Conservation (phyloP, 2,888 invertebrate species). For the Drosophila meridionalis region DNA sequence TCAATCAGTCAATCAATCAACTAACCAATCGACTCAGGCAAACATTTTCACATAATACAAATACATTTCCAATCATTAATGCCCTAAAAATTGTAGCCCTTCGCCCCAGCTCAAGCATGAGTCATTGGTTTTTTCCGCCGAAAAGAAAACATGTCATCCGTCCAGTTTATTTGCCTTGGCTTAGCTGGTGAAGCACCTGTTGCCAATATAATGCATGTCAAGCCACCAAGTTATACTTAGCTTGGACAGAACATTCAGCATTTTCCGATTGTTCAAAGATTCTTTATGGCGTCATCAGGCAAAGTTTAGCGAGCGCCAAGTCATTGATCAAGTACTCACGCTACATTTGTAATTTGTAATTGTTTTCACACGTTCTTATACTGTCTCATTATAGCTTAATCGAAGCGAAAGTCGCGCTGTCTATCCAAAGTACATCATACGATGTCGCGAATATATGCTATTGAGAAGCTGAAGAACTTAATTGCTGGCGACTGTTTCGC, state of each 20-base stretch:
- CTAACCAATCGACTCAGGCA: neutral
- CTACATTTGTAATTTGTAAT: constrained; percentile 2
- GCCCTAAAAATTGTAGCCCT: neutral
- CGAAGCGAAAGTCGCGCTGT: constrained; percentile 21
- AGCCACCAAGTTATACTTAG: neutral
- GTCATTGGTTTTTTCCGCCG: constrained; percentile 14
- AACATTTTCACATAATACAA: neutral
- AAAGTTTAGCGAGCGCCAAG: constrained; percentile 38
- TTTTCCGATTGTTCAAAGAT: constrained; percentile 31
- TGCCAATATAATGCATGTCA: neutral
- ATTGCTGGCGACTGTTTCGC: constrained; percentile 20
- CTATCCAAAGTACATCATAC: constrained; percentile 45
- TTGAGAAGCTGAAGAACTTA: constrained; percentile 10
- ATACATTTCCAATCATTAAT: neutral
- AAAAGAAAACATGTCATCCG: constrained; percentile 18
- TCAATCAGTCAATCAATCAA: neutral
- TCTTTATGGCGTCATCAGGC: constrained; percentile 35
- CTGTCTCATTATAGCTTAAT: constrained; percentile 24
- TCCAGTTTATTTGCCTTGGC: constrained; percentile 11
- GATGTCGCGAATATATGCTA: constrained; percentile 17
- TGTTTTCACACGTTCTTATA: neutral
- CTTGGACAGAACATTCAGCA: neutral
- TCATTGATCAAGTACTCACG: constrained; percentile 32
- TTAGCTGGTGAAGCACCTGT: neutral
- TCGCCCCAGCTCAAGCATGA: constrained; percentile 1